Conservation (phyloP, 2,888 invertebrate genomes). For the Calameuta filiformis region DNA sequence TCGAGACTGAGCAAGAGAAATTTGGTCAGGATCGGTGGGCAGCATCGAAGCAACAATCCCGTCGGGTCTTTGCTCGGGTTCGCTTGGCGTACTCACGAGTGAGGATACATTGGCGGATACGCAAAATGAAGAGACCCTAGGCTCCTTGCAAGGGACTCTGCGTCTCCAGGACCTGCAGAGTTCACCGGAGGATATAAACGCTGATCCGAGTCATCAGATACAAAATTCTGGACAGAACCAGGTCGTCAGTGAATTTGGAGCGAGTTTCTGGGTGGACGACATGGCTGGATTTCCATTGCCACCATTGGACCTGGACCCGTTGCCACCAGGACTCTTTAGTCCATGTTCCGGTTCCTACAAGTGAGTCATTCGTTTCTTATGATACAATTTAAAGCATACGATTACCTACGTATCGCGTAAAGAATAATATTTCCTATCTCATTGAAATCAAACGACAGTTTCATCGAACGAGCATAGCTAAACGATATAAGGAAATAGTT, state of each 20-base stretch:
- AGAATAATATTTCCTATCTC: neutral
- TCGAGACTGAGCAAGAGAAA: neutral
- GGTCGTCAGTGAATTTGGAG: constrained; percentile 64
- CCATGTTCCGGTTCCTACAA: constrained; percentile 83
- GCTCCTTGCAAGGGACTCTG: constrained; percentile 49
- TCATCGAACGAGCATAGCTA: neutral
- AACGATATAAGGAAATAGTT: neutral
- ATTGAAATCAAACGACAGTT: neutral
- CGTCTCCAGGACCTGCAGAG: constrained; percentile 60
- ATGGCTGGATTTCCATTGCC: constrained; percentile 89
- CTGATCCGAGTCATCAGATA: constrained; percentile 52
- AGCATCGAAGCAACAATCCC: constrained; percentile 64
- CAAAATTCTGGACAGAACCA: constrained; percentile 54
- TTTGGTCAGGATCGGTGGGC: constrained; percentile 56
- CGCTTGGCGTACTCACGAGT: constrained; percentile 55
- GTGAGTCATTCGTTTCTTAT: constrained; percentile 66
- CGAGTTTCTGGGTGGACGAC: constrained; percentile 78
- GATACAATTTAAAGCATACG: neutral
- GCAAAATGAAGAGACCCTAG: constrained; percentile 43
- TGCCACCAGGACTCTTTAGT: constrained; percentile 89
- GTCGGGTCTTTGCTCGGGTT: constrained; percentile 56
- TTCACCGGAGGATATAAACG: constrained; percentile 53
- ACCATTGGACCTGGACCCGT: constrained; percentile 85
- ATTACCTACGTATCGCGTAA: too few species aligned
- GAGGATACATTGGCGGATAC: constrained; percentile 53